phyloP scores from a whole-genome alignment of 1,140 invertebrate species.

The Zophobas morio region DNA sequence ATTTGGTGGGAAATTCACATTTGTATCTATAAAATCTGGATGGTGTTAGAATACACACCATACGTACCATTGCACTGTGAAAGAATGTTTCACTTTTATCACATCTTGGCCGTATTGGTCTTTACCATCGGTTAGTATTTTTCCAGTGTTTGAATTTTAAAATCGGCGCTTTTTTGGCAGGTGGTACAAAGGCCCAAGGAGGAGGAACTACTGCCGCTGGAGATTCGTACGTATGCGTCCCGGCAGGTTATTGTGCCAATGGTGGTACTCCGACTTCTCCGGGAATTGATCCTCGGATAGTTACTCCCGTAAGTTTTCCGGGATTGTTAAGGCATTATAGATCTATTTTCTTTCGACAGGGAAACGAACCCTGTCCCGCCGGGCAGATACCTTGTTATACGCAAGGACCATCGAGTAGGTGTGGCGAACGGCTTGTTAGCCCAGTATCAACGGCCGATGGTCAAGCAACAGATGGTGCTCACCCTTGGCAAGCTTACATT shows the following conservation, averaged over 20 bases:
- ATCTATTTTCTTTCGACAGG: conserved; percentile 26
- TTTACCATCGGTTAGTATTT: conserved; percentile 4
- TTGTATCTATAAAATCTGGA: conserved; percentile 13
- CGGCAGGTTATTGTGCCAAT: conserved; percentile 48
- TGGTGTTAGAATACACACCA: not conserved
- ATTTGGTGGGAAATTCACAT: conserved; percentile 30
- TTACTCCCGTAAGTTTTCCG: conserved; percentile 57
- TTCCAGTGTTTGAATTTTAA: not conserved
- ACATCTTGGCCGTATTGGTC: not conserved
- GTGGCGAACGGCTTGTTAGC: conserved; percentile 55
- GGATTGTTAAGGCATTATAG: conserved; percentile 16
- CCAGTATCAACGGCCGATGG: conserved; percentile 53
- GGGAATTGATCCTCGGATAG: conserved; percentile 61
- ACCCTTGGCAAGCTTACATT: conserved; percentile 65
- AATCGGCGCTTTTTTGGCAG: not conserved
- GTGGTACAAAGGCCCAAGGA: conserved; percentile 1
- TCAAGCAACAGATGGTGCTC: conserved; percentile 54
- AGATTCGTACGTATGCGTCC: conserved; percentile 56
- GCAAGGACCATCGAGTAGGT: conserved; percentile 49
- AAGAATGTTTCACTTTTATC: conserved; percentile 2
- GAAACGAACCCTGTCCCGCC: conserved; percentile 50
- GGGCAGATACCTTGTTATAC: conserved; percentile 54
- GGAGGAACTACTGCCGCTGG: conserved; percentile 51
- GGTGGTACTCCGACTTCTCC: conserved; percentile 42
- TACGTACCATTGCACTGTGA: not conserved